These are phyloP conservation scores for Typhlichthys subterraneus DNA, from an alignment of 2,797 vertebrate genomes.

Conservation along the genomic window DNA sequence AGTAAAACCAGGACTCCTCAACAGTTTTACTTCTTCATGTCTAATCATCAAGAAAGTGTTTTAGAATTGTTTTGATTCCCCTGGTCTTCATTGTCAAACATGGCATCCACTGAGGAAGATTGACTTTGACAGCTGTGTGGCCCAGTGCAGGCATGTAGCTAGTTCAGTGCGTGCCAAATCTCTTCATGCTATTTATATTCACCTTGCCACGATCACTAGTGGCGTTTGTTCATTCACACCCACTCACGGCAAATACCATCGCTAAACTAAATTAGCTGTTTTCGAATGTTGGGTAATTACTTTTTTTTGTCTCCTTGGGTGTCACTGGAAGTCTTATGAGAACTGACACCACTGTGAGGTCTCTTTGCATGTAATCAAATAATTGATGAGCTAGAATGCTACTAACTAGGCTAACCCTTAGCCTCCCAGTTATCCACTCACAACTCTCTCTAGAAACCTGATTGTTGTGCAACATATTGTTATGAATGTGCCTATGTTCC, in stretches of 20 bases:
- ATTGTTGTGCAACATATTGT: not conserved
- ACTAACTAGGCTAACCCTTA: not conserved
- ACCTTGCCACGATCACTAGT: constrained; percentile 26
- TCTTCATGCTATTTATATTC: constrained; percentile 68
- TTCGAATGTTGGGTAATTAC: constrained; percentile 5
- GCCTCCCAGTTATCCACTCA: not conserved
- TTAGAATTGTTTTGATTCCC: constrained; percentile 34
- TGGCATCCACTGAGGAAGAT: constrained; percentile 54
- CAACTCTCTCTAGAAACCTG: not conserved
- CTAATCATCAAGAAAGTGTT: not conserved
- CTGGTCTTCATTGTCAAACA: constrained; percentile 29
- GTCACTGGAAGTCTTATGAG: constrained; percentile 6
- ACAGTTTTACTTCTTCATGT: not conserved
- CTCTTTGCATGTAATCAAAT: constrained; percentile 3
- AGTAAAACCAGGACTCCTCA: not conserved
- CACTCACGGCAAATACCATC: constrained; percentile 34
- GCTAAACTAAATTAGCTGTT: constrained; percentile 12
- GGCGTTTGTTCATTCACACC: constrained; percentile 65
- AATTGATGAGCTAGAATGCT: not conserved
- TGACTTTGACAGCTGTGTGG: constrained; percentile 73
- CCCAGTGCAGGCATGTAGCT: constrained; percentile 61
- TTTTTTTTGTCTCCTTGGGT: constrained; percentile 4
- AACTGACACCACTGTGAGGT: constrained; percentile 1
- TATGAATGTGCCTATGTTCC: no score
- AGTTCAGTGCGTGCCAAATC: constrained; percentile 45